phyloP scores from a whole-genome alignment of 2,888 invertebrate genomes.

The Diachrysia chrysitis region DNA sequence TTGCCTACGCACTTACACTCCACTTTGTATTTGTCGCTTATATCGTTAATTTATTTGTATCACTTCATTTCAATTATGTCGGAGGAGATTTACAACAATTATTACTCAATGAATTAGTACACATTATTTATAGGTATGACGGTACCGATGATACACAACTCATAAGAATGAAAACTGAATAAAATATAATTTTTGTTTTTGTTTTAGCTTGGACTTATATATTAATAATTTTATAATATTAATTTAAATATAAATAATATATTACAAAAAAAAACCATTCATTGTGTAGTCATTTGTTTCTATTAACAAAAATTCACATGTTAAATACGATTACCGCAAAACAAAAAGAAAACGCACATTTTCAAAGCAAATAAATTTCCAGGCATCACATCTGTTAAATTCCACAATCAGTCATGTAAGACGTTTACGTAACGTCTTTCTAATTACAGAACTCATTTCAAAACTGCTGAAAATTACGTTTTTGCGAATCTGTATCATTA shows the following conservation, averaged over 20 bases:
- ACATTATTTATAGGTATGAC: constrained; percentile 16
- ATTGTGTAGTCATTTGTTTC: background rate
- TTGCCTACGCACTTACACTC: constrained; percentile 57
- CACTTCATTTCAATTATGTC: constrained; percentile 57
- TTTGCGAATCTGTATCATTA: constrained; percentile 57
- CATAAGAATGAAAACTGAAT: background rate
- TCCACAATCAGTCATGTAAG: constrained; percentile 46
- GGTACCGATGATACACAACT: background rate
- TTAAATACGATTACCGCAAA: background rate
- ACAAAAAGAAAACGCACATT: constrained; percentile 26
- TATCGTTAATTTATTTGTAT: constrained; percentile 59
- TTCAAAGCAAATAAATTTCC: constrained; percentile 27
- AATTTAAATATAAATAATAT: no score
- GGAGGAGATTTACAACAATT: constrained; percentile 48
- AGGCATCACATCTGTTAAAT: constrained; percentile 40
- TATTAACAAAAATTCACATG: background rate
- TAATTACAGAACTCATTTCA: constrained; percentile 51
- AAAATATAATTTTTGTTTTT: background rate
- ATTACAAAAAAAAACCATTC: background rate
- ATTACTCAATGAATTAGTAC: constrained; percentile 47
- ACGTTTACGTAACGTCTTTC: constrained; percentile 52
- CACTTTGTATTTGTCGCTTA: constrained; percentile 60
- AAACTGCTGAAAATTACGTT: constrained; percentile 52
- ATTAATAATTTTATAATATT: background rate
- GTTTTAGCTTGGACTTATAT: no score